phyloP scores from a whole-genome alignment of 2,888 invertebrate genomes.

The Ditula angustiorana region DNA sequence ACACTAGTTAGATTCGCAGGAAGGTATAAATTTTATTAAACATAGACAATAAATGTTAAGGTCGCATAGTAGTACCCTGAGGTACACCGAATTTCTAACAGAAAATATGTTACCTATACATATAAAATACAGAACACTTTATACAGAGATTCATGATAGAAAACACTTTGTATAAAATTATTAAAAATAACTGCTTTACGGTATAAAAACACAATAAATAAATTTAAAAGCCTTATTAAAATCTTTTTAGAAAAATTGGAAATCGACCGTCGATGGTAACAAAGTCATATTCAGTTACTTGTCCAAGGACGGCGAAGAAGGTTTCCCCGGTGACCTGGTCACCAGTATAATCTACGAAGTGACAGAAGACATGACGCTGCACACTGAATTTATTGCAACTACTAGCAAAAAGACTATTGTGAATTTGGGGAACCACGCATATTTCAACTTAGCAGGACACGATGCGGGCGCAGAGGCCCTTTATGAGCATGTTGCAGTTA shows the following conservation, averaged over 20 bases:
- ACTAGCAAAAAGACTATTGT: constrained; percentile 92
- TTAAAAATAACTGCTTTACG: background rate
- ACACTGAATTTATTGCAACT: constrained; percentile 89
- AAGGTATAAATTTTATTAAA: too few species aligned
- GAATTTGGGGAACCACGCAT: constrained; percentile 96
- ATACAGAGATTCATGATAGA: too few species aligned
- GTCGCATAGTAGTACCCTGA: background rate
- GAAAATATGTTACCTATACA: background rate
- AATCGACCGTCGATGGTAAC: constrained; percentile 81
- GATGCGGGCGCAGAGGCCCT: constrained; percentile 87
- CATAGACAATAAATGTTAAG: too few species aligned
- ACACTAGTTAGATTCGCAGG: too few species aligned
- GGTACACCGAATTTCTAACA: background rate
- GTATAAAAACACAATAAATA: background rate
- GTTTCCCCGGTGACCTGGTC: constrained; percentile 94
- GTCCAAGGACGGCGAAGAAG: constrained; percentile 93
- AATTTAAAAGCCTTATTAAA: background rate
- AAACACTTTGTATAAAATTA: too few species aligned
- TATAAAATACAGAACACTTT: too few species aligned
- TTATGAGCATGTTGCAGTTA: constrained; percentile 88
- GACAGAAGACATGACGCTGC: constrained; percentile 88
- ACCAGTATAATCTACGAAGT: constrained; percentile 90
- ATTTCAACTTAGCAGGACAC: constrained; percentile 97
- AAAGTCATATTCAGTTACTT: constrained; percentile 89
- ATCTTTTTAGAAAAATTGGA: constrained; percentile 86